Base-by-base conservation (phyloP, 2,888 invertebrate genomes). In the Trypoxylon attenuatum region DNA sequence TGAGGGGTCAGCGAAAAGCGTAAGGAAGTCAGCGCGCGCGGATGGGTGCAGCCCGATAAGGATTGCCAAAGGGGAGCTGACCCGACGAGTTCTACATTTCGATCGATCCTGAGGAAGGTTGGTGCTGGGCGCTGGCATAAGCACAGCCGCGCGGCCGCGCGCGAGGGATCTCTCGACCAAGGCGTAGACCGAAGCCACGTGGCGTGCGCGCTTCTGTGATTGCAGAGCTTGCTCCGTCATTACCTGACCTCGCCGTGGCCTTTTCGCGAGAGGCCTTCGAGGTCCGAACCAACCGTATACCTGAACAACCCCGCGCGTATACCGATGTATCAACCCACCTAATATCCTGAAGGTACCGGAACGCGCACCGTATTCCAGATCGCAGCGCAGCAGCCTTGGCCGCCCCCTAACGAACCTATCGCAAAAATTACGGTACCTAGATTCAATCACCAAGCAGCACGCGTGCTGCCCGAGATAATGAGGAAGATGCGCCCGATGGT, bases 181-280 rank as follows among this genome's bases (percentile, higher is more conserved):
- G 74, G 73, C 73, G 67, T 77, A 38, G 47, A 73, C 66, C 73
- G 62, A 76, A 77, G 82, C 81, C 85, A 84, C 85, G 84, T 85
- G 85, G 84, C 83, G 80, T 84, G 83, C 80, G 82, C 83, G 80
- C 80, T 83, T 79, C 79, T 81, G 84, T 84, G 85, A 85, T 85
- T 84, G 83, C 77, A 82, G 82, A 82, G 84, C 84, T 84, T 73
- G 78, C 74, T 71, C 83, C 80, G 78, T 84, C 81, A 85, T 85
- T 84, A 85, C 78, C 71, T 74, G 85, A 85, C 85, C 84, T 74
- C 77, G 65, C 52, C 69, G 72, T 80, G 82, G 81, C 82, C 85
- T 83, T 80, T 78, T 67, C 60, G 77, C 78, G 78, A 78, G 76
- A 75, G 79, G 79, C 82, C 84, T 80, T 72, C 73, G 80, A 68